Base-by-base conservation (phyloP, 2,113 vertebrate species). In the Hemicordylus capensis region DNA sequence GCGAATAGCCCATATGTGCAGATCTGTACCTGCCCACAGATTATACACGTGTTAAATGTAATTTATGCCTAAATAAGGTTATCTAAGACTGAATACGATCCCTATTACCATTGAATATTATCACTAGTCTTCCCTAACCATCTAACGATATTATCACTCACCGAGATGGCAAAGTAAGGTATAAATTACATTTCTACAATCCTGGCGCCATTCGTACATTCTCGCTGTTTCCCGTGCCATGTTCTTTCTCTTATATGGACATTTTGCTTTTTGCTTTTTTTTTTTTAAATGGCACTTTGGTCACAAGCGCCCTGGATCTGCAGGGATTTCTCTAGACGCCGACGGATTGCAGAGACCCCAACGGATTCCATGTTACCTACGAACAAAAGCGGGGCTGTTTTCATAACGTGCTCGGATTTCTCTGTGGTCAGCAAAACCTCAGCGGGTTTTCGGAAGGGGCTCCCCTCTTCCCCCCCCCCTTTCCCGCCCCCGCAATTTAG, bases 371-470 rank as follows among this genome's bases (percentile, higher is more conserved):
- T 87, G 91, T 80, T 46, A 67, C 90, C 89, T 83, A 5, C 22
- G 87, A 28, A 86, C 85, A 51, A 80, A 59, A 83, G 89, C 61
- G 80, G 34, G 17, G 54, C 87, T 80, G 89, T 81, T 92, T 87
- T 87, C 84, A 1, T 80, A 87, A 89, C 89, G 73, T 83, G 89
- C 90, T 92, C 90, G 89, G 70, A 19, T 91, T 94, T 94, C 91
- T 66, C 91, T 84, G 3, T 10, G 73, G 70, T 93, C 91, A 92
- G 91, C 93, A 22, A 61, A 85, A 90, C 84, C 91, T 94, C 93
- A 92, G 93, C 92, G 78, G 88, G 92, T 94, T 94, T 94, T 56
- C 54, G 46, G 85, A 10, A 89, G 93, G 89, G 76, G 66, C 51
- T 37, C 48, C 48, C 46, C 24, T 24, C 19, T 4, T 24, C 34